Evolutionary conservation across 1,140 invertebrate genomes (phyloP).

Genomic region (Ephestia elutella): DNA sequence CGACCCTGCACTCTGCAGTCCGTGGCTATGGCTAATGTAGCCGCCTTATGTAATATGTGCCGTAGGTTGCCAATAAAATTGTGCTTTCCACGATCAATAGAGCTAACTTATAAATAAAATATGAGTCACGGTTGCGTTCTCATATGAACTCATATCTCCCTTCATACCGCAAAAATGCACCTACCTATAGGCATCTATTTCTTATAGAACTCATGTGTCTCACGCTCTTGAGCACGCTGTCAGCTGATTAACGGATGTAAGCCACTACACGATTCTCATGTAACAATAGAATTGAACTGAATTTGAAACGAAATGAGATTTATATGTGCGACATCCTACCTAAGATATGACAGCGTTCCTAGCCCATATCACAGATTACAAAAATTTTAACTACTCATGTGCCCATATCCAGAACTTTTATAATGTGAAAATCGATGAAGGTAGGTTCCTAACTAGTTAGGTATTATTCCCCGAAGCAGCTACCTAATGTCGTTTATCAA

Average conservation of each 20-base stretch:
- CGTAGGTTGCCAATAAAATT: too few species aligned
- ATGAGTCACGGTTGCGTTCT: slow-evolving; percentile 14
- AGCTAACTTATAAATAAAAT: slow-evolving; percentile 7
- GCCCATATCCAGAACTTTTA: too few species aligned
- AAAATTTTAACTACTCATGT: too few species aligned
- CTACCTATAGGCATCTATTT: slow-evolving; percentile 13
- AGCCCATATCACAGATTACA: too few species aligned
- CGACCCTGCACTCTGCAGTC: too few species aligned
- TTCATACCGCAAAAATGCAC: too few species aligned
- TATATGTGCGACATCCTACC: neutral
- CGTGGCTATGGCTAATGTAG: too few species aligned
- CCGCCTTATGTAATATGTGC: too few species aligned
- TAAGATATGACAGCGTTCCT: too few species aligned
- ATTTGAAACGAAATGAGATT: neutral
- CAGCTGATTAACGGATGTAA: slow-evolving; percentile 9
- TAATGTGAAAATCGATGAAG: too few species aligned
- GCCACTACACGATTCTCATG: slow-evolving; percentile 8
- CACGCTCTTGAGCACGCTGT: slow-evolving; percentile 28
- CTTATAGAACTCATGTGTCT: slow-evolving; percentile 25
- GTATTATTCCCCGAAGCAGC: slow-evolving; percentile 10
- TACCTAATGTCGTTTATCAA: neutral
- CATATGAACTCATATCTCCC: too few species aligned
- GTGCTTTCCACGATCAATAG: neutral
- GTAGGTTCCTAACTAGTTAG: neutral
- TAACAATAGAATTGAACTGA: slow-evolving; percentile 2